Conservation (phyloP, 2,888 invertebrate species). For the Biston betularia region DNA sequence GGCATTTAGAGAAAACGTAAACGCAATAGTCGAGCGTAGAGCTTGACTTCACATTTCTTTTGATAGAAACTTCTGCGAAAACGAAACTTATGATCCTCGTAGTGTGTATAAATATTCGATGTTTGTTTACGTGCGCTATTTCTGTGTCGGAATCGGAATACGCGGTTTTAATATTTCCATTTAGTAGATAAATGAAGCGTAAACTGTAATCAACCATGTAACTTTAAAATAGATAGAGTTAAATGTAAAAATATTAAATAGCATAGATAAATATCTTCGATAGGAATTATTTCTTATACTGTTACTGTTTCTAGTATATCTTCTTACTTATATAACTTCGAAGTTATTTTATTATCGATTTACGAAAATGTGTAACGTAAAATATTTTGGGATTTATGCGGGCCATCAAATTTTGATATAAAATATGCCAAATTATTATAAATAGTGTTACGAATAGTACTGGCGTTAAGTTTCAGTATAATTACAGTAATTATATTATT, state of each 20-base stretch:
- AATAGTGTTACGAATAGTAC: constrained; percentile 54
- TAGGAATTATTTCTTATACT: constrained; percentile 68
- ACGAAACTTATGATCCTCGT: constrained; percentile 42
- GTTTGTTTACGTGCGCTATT: constrained; percentile 22
- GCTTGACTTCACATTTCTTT: constrained; percentile 34
- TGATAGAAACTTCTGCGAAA: constrained; percentile 34
- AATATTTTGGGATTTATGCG: constrained; percentile 61
- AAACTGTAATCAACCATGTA: constrained; percentile 72
- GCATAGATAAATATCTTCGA: constrained; percentile 66
- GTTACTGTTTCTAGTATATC: constrained; percentile 61
- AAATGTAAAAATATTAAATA: constrained; percentile 72
- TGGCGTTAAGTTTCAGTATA: constrained; percentile 55
- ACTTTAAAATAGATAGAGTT: constrained; percentile 68
- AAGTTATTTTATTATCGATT: constrained; percentile 66
- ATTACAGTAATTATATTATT: constrained; percentile 40
- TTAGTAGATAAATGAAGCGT: constrained; percentile 70
- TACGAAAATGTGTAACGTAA: constrained; percentile 57
- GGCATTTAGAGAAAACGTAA: constrained; percentile 31
- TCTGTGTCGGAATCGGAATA: constrained; percentile 25
- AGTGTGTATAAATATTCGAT: constrained; percentile 34
- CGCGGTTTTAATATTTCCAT: constrained; percentile 41
- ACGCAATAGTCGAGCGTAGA: constrained; percentile 32
- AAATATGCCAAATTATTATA: constrained; percentile 72
- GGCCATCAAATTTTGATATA: constrained; percentile 68
- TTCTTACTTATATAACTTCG: constrained; percentile 56